These are phyloP conservation scores for Metaphire vulgaris DNA, from an alignment of 1,140 invertebrate genomes.

Conservation along the genomic window DNA sequence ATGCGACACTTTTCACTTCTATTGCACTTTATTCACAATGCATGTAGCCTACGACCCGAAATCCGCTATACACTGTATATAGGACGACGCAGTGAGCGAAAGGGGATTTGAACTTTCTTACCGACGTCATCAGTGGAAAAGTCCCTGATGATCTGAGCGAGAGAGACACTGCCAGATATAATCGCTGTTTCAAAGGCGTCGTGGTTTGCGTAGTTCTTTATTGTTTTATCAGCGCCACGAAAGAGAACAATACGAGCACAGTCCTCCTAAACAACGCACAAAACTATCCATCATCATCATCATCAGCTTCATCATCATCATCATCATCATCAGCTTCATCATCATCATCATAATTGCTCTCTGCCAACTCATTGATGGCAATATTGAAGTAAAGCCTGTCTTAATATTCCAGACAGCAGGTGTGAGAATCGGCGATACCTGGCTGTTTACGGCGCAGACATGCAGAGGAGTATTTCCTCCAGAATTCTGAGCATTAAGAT, in stretches of 20 bases:
- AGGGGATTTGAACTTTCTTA: too few species aligned
- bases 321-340: too few species aligned
- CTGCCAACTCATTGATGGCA: too few species aligned
- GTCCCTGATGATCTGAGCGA: constrained; percentile 91
- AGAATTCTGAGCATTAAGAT: constrained; percentile 93
- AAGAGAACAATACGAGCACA: constrained; percentile 92
- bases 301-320: too few species aligned
- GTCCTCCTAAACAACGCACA: constrained; percentile 60
- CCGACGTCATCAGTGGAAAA: constrained; percentile 89
- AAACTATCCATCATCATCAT: too few species aligned
- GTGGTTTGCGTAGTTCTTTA: constrained; percentile 93
- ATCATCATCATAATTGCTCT: too few species aligned
- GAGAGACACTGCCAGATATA: constrained; percentile 87
- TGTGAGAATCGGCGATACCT: too few species aligned
- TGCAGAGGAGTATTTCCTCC: constrained; percentile 96
- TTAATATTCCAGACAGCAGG: too few species aligned
- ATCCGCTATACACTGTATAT: not conserved
- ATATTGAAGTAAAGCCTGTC: too few species aligned
- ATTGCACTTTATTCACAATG: not conserved
- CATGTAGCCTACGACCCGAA: not conserved
- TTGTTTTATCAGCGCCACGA: constrained; percentile 84
- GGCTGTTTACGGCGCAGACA: constrained; percentile 95
- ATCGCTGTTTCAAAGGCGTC: constrained; percentile 95
- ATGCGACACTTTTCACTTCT: not conserved
- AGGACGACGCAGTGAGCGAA: too few species aligned